Base-by-base conservation (phyloP, 2,113 vertebrate species). In the Amblyornis subalaris region DNA sequence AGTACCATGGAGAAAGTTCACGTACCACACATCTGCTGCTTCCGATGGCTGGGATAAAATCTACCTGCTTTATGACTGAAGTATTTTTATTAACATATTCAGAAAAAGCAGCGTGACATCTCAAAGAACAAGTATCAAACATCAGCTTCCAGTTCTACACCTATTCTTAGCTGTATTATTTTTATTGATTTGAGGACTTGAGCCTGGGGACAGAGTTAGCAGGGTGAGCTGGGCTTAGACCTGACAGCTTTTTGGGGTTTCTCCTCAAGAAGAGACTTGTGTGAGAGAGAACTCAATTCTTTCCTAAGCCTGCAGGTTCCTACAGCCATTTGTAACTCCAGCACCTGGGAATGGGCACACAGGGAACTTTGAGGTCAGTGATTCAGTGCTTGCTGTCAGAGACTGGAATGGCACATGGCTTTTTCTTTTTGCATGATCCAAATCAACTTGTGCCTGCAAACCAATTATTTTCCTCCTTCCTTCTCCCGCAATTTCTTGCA, bases 211-310 rank as follows among this genome's bases (percentile, higher is more conserved):
- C 12, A 55, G 18, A 21, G 28, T 33, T 35, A 62, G 55, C 50
- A 61, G 57, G 60, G 29, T 3, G 11, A 64, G 54, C 51, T 5
- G 6, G 40, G 33, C 88, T 62, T 10, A 22, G 8, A 47, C 28
- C 14, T 66, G n/a, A 25, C 18, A 25, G 47, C 33, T 12, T 64
- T 78, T 72, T 12, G 18, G 26, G 1, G 21, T 60, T 84, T 66
- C 47, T 15, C 42, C 79, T 26, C 38, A 78, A 54, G 69, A 31
- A 29, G 36, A 61, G 20, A 62, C 10, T 35, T 31, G 24, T 2
- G 2, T 35, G 31, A 73, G 45, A 77, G 42, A 9, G 28, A 84
- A 62, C 24, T 65, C 1, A 0, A 1, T 29, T 57, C 61, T n/a
- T 70, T 35, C n/a, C 70, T 21, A 38, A 89, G 36, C 54, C 18